Evolutionary conservation across 1,140 invertebrate species (phyloP).

Genomic region (Pollicipes pollicipes): DNA sequence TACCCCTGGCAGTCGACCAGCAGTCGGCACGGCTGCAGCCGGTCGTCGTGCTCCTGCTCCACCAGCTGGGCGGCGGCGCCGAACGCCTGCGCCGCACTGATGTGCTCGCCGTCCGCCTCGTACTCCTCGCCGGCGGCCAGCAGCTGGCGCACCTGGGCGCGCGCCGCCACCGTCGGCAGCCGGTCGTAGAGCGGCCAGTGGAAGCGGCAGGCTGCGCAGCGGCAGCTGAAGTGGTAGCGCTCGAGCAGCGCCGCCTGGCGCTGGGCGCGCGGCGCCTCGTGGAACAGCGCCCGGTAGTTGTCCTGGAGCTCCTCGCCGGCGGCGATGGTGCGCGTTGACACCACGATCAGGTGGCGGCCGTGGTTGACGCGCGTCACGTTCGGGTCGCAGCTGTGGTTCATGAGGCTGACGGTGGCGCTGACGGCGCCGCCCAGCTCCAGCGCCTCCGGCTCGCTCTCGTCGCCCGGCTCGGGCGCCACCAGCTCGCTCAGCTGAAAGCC

Average conservation of each 20-base stretch:
- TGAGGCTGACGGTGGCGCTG: conserved; percentile 37
- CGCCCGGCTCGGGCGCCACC: background rate
- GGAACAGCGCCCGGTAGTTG: conserved; percentile 8
- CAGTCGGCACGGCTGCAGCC: background rate
- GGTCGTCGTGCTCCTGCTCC: background rate
- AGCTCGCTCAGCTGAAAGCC: background rate
- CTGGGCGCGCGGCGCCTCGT: conserved; percentile 3
- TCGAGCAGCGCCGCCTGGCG: conserved; percentile 7
- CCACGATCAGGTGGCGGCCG: conserved; percentile 11
- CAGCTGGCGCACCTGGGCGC: background rate
- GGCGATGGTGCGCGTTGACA: background rate
- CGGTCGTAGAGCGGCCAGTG: conserved; percentile 8
- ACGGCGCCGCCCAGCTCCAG: conserved; percentile 37
- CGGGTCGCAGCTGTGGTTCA: conserved; percentile 42
- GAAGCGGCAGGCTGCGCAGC: conserved; percentile 9
- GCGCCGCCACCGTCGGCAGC: background rate
- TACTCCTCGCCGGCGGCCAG: background rate
- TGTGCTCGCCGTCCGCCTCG: background rate
- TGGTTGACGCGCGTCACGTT: conserved; percentile 34
- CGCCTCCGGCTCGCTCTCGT: conserved; percentile 15
- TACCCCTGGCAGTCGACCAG: background rate
- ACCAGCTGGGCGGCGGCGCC: background rate
- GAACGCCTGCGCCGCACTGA: background rate
- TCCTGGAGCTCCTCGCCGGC: conserved; percentile 4
- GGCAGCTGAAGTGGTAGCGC: conserved; percentile 11